Base-by-base conservation (phyloP, 2,797 vertebrate genomes). In the Malurus leucopterus region DNA sequence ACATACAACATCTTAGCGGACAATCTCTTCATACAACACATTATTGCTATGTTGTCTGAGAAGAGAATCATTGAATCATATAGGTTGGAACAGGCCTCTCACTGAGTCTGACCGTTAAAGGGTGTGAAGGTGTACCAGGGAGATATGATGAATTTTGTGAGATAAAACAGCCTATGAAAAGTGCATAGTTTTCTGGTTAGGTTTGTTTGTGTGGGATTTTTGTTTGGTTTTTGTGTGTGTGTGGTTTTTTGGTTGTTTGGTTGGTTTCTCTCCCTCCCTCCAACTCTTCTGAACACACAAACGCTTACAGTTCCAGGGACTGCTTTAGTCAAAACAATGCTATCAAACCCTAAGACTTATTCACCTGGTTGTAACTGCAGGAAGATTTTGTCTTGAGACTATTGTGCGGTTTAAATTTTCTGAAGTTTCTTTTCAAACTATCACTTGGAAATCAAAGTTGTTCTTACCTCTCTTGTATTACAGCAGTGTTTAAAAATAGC, bases 401-500 rank as follows among this genome's bases (percentile, higher is more conserved):
- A 24, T 27, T 41, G 9, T 46, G 19, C 34, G 20, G 22, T 61
- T 63, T 85, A 71, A 64, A 23, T 65, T 67, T 71, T 51, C 44
- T 59, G 32, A 91, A 69, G 17, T 50, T 83, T 50, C 3, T 82
- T 67, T 72, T 63, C 19, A 40, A 73, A 54, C 14, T 82, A 64
- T 27, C 15, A 27, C 14, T 68, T 69, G 34, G n/a, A 61, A 93
- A 87, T 79, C 6, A 15, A 81, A 85, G 11, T 34, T 84, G 8
- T 2, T 62, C 65, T 80, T 76, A 78, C 27, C 23, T 76, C 57
- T 3, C 4, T 40, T 75, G 15, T 89, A 32, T 62, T 86, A 58
- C 10, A 71, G 24, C 1, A 5, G 11, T 58, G n/a, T 62, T 85
- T 87, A 90, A 90, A 95, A 91, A 91, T 86, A 89, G 24, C 61